These are phyloP conservation scores for Meloidogyne hapla DNA, from an alignment of 1,140 invertebrate genomes.

Conservation along the genomic window DNA sequence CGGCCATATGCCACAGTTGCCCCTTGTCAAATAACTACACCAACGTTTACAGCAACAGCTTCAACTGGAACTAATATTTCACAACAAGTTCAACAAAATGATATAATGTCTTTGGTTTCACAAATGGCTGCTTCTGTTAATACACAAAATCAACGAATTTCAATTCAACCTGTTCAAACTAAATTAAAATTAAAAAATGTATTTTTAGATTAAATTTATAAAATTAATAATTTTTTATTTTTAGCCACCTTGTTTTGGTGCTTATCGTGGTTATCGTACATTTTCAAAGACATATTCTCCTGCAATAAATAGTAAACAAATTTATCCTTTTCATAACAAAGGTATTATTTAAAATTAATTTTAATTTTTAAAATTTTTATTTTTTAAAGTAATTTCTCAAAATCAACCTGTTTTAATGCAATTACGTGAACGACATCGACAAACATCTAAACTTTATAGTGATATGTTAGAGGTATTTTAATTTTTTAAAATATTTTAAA, in stretches of 20 bases:
- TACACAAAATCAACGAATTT: neutral
- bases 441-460: neutral
- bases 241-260: too few species aligned
- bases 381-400: neutral
- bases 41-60: neutral
- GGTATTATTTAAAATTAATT: too few species aligned
- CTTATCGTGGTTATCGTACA: neutral
- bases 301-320: neutral
- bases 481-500: neutral
- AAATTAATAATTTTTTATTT: too few species aligned
- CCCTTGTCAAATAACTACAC: neutral
- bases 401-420: neutral
- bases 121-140: constrained; percentile 2
- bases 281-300: neutral
- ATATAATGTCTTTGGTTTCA: neutral
- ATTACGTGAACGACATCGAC: neutral
- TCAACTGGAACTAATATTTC: neutral
- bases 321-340: neutral
- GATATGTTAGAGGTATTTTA: neutral
- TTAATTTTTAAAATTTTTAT: neutral
- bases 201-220: too few species aligned
- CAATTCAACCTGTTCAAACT: neutral
- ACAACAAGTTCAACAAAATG: constrained; percentile 5
- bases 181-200: neutral
- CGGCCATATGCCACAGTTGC: neutral